Evolutionary conservation across 2,888 invertebrate species (phyloP), one percentile per base, ranked within the genome.

Genomic region (Melinaea marsaeus): DNA sequence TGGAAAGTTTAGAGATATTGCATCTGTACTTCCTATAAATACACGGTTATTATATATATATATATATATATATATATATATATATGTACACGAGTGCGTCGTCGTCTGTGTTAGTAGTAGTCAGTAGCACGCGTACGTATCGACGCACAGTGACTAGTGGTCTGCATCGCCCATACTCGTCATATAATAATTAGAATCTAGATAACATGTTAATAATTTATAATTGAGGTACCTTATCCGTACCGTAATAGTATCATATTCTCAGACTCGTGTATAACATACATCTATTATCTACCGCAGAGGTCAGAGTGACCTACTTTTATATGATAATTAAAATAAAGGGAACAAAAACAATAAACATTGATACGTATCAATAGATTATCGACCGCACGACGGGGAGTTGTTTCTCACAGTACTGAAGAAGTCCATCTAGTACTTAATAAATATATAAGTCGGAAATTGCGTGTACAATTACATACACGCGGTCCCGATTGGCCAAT

Each of bases 401-500:
- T 9, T 2, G 32, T 51, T 32, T 51, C 7, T n/a, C 51, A 51
- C 51, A 51, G 32, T 51, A 51, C 6, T 51, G 51, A 51, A 51
- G 32, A 32, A 32, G 7, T 51, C 22, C 22, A 22, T 22, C 11
- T 51, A 11, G 32, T 9, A 51, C n/a, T 9, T 32, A 51, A 32
- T 9, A 42, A 42, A 7, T 42, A 42, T 42, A 9, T 32, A 22
- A 22, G 51, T 51, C 32, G 32, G 22, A 51, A 51, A 51, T 51
- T 51, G 22, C 32, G 9, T 7, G 60, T 60, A 56, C 67, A 67
- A 65, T 67, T 67, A 69, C 67, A 60, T 63, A 63, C 61, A 60
- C 64, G 58, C 63, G 32, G 63, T 59, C 37, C 57, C 58, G 67
- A 69, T 67, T 69, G 69, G 67, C 57, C 69, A 69, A 69, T 69